A percentile compares a stretch with the other conserved stretches of the same genome.
phyloP scores from a whole-genome alignment of 2,113 vertebrate genomes.

The Caloenas nicobarica region DNA sequence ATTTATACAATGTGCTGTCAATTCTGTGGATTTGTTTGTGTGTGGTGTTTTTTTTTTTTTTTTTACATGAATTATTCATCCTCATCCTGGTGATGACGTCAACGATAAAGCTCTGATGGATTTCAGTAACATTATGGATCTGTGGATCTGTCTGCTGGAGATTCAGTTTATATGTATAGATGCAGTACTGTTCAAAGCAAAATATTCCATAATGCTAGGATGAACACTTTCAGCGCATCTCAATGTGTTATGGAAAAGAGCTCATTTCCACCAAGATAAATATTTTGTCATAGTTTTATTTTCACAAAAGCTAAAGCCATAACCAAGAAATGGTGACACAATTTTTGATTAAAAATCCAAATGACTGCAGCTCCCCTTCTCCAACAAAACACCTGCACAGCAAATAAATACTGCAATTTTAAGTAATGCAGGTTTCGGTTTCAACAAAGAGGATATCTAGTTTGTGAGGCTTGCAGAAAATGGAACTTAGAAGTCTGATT shows the following conservation, averaged over 20 bases:
- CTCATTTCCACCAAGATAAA: neutral
- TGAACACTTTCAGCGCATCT: neutral
- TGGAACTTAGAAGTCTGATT: neutral
- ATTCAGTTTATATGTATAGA: neutral
- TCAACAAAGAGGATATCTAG: neutral
- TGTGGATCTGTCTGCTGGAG: neutral
- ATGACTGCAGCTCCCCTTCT: neutral
- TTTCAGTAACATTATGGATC: neutral
- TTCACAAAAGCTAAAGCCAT: neutral
- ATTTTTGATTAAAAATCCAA: neutral
- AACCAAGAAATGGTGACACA: neutral
- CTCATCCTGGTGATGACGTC: neutral
- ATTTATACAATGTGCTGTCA: neutral
- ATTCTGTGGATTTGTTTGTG: neutral
- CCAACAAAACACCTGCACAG: neutral
- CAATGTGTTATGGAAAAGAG: neutral
- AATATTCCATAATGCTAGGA: neutral
- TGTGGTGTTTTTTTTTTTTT: neutral
- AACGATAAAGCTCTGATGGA: neutral
- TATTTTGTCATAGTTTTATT: constrained; percentile 5
- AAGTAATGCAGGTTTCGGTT: neutral
- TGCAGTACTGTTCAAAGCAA: neutral
- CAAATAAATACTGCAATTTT: neutral
- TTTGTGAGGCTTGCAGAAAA: neutral
- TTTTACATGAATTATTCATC: neutral